A percentile compares a stretch with the other conserved stretches of the same genome.
Conservation (phyloP, 2,888 invertebrate species). For the Meliscaeva auricollis region DNA sequence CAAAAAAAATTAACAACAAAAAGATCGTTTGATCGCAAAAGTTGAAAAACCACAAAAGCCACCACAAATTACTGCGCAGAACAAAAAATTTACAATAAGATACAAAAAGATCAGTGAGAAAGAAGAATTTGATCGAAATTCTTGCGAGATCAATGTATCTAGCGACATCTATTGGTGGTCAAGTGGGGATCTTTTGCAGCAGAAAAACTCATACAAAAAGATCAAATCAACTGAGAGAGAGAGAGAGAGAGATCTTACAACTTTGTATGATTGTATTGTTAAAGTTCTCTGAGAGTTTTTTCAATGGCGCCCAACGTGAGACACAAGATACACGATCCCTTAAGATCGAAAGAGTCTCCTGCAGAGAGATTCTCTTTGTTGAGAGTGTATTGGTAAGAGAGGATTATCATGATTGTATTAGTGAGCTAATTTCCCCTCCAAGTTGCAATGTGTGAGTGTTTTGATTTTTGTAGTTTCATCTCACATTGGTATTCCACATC, state of each 20-base stretch:
- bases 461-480: slow-evolving; percentile 31
- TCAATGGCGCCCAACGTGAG: slow-evolving; percentile 36
- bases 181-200: slow-evolving; percentile 5
- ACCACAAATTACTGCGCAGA: slow-evolving; percentile 63
- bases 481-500: slow-evolving; percentile 41
- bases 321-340: slow-evolving; percentile 28
- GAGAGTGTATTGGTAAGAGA: slow-evolving; percentile 50
- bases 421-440: slow-evolving; percentile 58
- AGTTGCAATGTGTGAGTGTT: slow-evolving; percentile 24
- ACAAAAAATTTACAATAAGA: not conserved
- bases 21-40: slow-evolving; percentile 65
- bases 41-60: slow-evolving; percentile 72
- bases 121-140: slow-evolving; percentile 34
- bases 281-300: slow-evolving; percentile 39
- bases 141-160: slow-evolving; percentile 30
- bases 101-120: not conserved
- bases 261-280: not conserved
- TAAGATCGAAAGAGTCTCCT: slow-evolving; percentile 45
- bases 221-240: not conserved
- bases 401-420: slow-evolving; percentile 8
- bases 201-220: slow-evolving; percentile 6
- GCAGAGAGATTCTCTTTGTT: slow-evolving; percentile 12
- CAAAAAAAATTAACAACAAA: slow-evolving; percentile 15
- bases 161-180: slow-evolving; percentile 68
- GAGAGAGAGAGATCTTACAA: not conserved